These are phyloP conservation scores for Nematolebias whitei DNA, from an alignment of 2,113 vertebrate species.

Conservation along the genomic window DNA sequence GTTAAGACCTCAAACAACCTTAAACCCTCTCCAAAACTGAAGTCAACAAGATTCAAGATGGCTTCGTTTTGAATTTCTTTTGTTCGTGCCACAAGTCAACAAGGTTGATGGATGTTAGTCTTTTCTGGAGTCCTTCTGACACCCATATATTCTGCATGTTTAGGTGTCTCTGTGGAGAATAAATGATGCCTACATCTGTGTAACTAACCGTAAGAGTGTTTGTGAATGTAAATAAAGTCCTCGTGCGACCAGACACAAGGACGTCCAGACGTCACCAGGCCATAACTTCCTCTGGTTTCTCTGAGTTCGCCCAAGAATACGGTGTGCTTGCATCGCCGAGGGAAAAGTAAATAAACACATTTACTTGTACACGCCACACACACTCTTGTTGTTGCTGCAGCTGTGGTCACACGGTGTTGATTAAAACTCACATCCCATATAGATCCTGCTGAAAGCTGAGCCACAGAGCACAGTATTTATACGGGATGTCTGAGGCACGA, in stretches of 20 bases:
- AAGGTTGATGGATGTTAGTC: neutral
- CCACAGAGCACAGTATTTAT: no score
- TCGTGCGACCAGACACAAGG: constrained; percentile 2
- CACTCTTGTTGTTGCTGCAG: no score
- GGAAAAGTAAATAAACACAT: neutral
- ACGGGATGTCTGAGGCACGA: no score
- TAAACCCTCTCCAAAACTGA: neutral
- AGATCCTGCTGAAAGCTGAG: no score
- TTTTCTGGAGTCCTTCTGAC: neutral
- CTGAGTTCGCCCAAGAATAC: neutral
- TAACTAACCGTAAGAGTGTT: constrained; percentile 17
- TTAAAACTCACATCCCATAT: no score
- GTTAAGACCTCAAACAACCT: neutral
- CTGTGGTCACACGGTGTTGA: no score
- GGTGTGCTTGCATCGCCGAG: neutral
- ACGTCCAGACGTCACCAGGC: constrained; percentile 13
- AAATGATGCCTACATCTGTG: constrained; percentile 10
- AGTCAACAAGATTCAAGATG: no score
- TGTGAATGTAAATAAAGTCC: neutral
- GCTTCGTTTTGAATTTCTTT: no score
- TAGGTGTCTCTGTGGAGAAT: neutral
- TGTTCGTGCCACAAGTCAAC: neutral
- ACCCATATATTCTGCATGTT: neutral
- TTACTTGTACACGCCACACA: neutral
- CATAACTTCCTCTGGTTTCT: constrained; percentile 20